phyloP scores from a whole-genome alignment of 2,113 vertebrate genomes.

The Neotoma lepida region DNA sequence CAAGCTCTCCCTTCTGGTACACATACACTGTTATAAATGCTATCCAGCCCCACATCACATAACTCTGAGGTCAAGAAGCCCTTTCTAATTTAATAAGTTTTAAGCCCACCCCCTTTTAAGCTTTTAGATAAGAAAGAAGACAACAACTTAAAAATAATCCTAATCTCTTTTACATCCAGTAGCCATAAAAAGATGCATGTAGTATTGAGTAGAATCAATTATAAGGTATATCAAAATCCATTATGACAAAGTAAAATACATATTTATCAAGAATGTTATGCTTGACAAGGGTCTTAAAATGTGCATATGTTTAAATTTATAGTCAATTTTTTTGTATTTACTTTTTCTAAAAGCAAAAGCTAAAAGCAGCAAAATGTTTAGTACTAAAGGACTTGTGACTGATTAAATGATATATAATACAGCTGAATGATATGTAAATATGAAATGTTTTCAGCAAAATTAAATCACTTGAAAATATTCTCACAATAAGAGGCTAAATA shows the following conservation, averaged over 20 bases:
- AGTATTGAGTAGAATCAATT: slow-evolving; percentile 14
- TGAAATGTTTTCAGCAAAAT: slow-evolving; percentile 56
- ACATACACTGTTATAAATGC: neutral
- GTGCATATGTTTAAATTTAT: slow-evolving; percentile 37
- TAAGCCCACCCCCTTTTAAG: neutral
- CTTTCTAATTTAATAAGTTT: neutral
- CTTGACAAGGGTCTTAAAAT: slow-evolving; percentile 40
- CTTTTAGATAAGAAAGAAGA: slow-evolving; percentile 35
- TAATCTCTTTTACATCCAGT: slow-evolving; percentile 43
- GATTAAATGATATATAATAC: neutral
- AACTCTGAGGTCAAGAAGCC: neutral
- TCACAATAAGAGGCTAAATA: slow-evolving; percentile 41
- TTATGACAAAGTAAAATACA: slow-evolving; percentile 26
- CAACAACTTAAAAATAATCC: neutral
- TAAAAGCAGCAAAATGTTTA: slow-evolving; percentile 40
- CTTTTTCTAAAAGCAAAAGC: slow-evolving; percentile 43
- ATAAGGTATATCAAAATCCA: slow-evolving; percentile 30
- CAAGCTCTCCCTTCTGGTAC: neutral
- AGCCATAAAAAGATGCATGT: neutral
- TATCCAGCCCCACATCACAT: neutral
- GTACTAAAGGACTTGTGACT: neutral
- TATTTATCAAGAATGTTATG: slow-evolving; percentile 12
- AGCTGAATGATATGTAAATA: slow-evolving; percentile 24
- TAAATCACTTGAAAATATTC: slow-evolving; percentile 43
- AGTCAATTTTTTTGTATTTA: slow-evolving; percentile 49